Conservation (phyloP, 1,140 invertebrate species). For the Drosophila trapezifrons region DNA sequence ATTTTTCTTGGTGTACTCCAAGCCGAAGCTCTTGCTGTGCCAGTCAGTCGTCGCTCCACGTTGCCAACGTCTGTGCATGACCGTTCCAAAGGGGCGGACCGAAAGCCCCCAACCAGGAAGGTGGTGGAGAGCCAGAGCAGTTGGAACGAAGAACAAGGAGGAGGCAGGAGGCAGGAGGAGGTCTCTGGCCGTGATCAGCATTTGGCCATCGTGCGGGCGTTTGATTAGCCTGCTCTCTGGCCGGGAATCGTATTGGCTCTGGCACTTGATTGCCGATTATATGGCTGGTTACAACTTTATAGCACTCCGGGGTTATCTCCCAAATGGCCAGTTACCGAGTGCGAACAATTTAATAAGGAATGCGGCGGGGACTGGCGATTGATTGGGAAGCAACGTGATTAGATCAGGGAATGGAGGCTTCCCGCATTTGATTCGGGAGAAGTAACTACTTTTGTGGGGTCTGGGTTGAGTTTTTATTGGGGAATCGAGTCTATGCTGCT, state of each 20-base stretch:
- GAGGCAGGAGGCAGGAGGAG: slow-evolving; percentile 6
- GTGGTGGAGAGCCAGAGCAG: slow-evolving; percentile 3
- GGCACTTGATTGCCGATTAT: slow-evolving; percentile 73
- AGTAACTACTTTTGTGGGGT: neutral
- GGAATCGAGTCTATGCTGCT: no score
- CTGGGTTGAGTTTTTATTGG: no score
- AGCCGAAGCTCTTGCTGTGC: slow-evolving; percentile 15
- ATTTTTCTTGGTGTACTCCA: neutral
- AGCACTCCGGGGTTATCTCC: slow-evolving; percentile 55
- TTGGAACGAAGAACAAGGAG: slow-evolving; percentile 1
- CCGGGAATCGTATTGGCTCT: slow-evolving; percentile 31
- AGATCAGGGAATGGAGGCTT: slow-evolving; percentile 8
- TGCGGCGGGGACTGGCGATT: slow-evolving; percentile 24
- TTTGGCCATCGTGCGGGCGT: slow-evolving; percentile 73
- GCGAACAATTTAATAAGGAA: slow-evolving; percentile 64
- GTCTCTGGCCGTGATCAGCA: slow-evolving; percentile 35
- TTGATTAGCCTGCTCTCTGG: slow-evolving; percentile 62
- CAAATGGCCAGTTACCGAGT: slow-evolving; percentile 44
- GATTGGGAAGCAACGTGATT: slow-evolving; percentile 32
- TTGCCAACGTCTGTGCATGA: slow-evolving; percentile 63
- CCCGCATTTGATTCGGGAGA: slow-evolving; percentile 1
- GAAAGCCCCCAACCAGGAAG: slow-evolving; percentile 14
- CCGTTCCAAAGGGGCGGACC: slow-evolving; percentile 54
- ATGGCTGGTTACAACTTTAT: slow-evolving; percentile 73
- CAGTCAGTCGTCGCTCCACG: slow-evolving; percentile 48